phyloP scores from a whole-genome alignment of 2,888 invertebrate species.

The Andrena fulva region DNA sequence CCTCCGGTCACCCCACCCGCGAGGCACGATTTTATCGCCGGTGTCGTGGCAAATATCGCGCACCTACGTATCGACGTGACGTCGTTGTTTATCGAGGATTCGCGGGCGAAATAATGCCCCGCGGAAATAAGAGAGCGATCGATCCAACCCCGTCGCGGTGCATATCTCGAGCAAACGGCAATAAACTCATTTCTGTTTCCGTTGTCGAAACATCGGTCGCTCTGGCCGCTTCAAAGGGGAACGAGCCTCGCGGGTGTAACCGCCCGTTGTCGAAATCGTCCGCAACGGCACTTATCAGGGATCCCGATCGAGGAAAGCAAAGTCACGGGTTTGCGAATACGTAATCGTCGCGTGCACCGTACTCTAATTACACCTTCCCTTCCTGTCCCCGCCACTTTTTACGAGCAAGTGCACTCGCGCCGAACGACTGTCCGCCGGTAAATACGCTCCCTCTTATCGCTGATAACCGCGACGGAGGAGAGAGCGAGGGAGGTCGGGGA shows the following conservation, averaged over 20 bases:
- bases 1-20: not conserved
- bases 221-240: not conserved
- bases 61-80: not conserved
- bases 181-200: conserved; percentile 7
- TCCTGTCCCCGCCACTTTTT: conserved; percentile 1
- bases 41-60: not conserved
- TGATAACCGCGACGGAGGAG: conserved; percentile 49
- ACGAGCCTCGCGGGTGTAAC: not conserved
- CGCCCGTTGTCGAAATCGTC: not conserved
- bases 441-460: conserved; percentile 46
- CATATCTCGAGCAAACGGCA: conserved; percentile 34
- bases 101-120: not conserved
- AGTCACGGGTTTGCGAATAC: conserved; percentile 19
- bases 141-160: not conserved
- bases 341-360: conserved; percentile 23
- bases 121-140: conserved; percentile 4
- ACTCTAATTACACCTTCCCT: conserved; percentile 19
- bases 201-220: conserved; percentile 13
- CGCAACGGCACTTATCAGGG: conserved; percentile 2
- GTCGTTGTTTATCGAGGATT: conserved; percentile 21
- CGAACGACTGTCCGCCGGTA: conserved; percentile 20
- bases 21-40: not conserved
- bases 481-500: conserved; percentile 12
- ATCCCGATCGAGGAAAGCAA: conserved; percentile 2
- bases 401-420: conserved; percentile 21